Conservation (phyloP, 2,113 vertebrate species). For the Gymnorhina tibicen region DNA sequence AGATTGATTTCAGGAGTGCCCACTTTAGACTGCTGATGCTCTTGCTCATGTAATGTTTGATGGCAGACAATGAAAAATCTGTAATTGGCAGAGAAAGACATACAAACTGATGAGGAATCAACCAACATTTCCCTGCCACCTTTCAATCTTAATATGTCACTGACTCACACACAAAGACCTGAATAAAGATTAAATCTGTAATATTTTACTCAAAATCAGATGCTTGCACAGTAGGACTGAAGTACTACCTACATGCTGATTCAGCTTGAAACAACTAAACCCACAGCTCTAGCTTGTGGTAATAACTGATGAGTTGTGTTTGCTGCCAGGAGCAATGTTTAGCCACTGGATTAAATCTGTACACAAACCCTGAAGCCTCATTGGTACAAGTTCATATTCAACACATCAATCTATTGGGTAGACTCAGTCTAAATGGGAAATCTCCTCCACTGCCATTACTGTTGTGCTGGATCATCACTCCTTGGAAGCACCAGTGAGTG, state of each 20-base stretch:
- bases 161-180: neutral
- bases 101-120: neutral
- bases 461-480: neutral
- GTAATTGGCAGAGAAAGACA: neutral
- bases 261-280: neutral
- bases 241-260: neutral
- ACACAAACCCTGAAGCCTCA: neutral
- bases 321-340: neutral
- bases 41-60: conserved; percentile 23
- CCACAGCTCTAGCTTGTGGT: neutral
- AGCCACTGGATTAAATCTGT: neutral
- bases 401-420: neutral
- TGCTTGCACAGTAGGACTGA: neutral
- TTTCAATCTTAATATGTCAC: conserved; percentile 9
- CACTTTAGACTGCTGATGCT: neutral
- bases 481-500: neutral
- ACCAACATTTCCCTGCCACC: neutral
- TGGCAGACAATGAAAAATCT: neutral
- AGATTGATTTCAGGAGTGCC: neutral
- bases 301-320: neutral
- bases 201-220: neutral
- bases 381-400: neutral
- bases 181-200: conserved; percentile 20
- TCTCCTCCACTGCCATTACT: neutral
- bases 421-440: neutral